Conservation (phyloP, 2,113 vertebrate species). For the Sphaerodactylus townsendi region DNA sequence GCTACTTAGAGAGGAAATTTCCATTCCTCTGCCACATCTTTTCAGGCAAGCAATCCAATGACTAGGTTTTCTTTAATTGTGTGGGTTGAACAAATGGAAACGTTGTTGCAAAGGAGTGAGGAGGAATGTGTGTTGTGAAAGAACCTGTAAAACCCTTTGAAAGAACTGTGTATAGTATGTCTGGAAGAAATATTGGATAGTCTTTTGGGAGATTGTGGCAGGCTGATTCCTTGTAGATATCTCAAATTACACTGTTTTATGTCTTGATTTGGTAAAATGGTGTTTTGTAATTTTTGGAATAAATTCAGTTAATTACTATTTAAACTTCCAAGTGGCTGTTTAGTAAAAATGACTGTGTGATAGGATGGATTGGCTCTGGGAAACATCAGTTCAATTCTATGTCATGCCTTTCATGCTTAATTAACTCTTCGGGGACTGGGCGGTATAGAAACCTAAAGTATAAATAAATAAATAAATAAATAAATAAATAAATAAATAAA, state of each 20-base stretch:
- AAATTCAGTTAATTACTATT: not conserved
- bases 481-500: no score
- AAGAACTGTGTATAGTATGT: not conserved
- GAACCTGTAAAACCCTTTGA: not conserved
- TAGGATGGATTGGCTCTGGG: not conserved
- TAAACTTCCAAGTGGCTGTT: conserved; percentile 5
- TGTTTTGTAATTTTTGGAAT: not conserved
- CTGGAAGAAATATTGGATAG: not conserved
- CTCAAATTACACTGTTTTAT: not conserved
- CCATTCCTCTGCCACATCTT: conserved; percentile 68
- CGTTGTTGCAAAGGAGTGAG: conserved; percentile 21
- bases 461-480: no score
- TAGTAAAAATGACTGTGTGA: not conserved
- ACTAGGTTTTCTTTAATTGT: conserved; percentile 47
- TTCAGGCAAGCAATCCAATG: conserved; percentile 31
- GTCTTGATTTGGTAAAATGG: not conserved
- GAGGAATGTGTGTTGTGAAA: conserved; percentile 5
- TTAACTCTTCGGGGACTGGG: no score
- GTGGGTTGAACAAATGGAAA: conserved; percentile 44
- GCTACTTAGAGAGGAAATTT: conserved; percentile 76
- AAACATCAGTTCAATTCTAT: not conserved
- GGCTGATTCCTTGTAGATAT: not conserved
- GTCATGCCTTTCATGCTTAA: not conserved
- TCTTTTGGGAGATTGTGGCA: not conserved
- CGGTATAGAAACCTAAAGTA: no score